Base-by-base conservation (phyloP, 2,888 invertebrate species). In the Disparrhopalites patrizii region DNA sequence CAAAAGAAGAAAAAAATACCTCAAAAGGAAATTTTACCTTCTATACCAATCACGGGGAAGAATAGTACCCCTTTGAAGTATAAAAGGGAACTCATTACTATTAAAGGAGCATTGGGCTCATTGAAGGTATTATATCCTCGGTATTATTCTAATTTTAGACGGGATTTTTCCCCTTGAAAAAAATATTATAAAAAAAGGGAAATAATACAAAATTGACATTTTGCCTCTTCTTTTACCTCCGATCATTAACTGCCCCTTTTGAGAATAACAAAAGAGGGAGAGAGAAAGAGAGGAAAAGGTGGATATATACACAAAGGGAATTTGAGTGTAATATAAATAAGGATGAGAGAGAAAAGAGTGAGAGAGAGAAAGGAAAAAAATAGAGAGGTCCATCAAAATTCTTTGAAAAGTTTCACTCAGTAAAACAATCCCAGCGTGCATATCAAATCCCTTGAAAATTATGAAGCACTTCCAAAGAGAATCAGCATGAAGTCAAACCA, bases 401-500 rank as follows among this genome's bases (percentile, higher is more conserved):
- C 47, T 25, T 23, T 47, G 47, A 47, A 47, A 47, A 47, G 15
- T 47, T 47, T 36, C 47, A 47, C 47, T 47, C 47, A 47, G 47
- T 47, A 47, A 20, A 47, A 47, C 47, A 47, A 47, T 47, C 47
- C 47, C 47, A 47, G 47, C 47, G 47, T 47, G 47, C 47, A 47
- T 47, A 47, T 47, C 47, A 47, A 47, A 47, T 47, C 47, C 47
- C n/a, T n/a, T 47, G 23, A 47, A 47, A 47, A 47, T 47, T 47
- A 47, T 47, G 47, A 47, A 47, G 47, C 23, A 47, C 47, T 47
- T 47, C 23, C 47, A 47, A 47, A 47, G 47, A 47, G 47, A 47
- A 47, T 47, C 47, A 47, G 47, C 47, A 47, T 47, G 47, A 47
- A 47, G 47, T 47, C 47, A 47, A 47, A 47, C 47, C 47, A 47